Base-by-base conservation (phyloP, 2,888 invertebrate species). In the Adela reaumurella region DNA sequence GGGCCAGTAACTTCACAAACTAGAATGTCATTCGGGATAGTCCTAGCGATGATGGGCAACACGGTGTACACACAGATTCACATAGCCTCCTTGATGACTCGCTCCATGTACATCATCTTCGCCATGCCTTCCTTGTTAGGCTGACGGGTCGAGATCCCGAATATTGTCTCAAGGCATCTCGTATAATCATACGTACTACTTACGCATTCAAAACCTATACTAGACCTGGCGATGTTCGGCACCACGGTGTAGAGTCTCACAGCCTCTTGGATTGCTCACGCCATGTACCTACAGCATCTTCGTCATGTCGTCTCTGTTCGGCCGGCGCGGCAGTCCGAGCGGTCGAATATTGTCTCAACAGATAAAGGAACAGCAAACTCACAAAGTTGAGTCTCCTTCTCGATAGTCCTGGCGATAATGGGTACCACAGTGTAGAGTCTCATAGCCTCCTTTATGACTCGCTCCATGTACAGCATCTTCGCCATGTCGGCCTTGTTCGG, bases 51-150 rank as follows among this genome's bases (percentile, higher is more conserved):
- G 47, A 83, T 64, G 1, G 83, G 81, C 1, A 74, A 83, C 0
- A 81, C 74, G 0, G 84, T 83, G 59, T 83, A 84, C n/a, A n/a
- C n/a, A n/a, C n/a, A n/a, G 1, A 84, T 60, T 35, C 84, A 67
- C 67, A 85, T 68, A 46, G 81, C 81, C 59, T 85, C 84, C 56
- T 84, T 84, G 29, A 85, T 78, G 1, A 83, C 81, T 55, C 82
- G 62, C 56, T 85, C 85, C 48, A 83, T 60, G 56, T 79, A 83
- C 24, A 72, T 64, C 74, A 85, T 78, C 50, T 79, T 68, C 20
- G 70, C 62, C 29, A 84, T 58, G 52, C 84, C 82, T 49, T 74
- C 71, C 54, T 74, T 71, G 19, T 59, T 69, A 1, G 81, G 65
- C 2, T 64, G 63, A n/a, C 69, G 61, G 29, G 65, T 65, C 0